Conservation (phyloP, 2,113 vertebrate genomes). For the Calidris pugnax region DNA sequence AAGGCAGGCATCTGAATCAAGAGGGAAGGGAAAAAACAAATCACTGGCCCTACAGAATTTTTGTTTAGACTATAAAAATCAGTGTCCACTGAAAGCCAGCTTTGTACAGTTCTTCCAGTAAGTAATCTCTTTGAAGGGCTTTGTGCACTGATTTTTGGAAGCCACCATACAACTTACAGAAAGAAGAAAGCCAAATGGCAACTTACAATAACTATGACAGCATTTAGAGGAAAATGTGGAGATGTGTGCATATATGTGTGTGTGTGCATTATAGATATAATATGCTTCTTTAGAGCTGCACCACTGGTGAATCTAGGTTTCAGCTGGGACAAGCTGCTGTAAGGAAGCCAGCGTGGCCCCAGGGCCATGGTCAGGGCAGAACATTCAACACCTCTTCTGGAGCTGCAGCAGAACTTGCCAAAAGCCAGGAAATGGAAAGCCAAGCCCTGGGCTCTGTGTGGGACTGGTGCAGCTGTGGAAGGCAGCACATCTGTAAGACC, state of each 20-base stretch:
- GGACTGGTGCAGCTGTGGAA: neutral
- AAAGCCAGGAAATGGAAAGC: neutral
- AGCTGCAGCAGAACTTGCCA: neutral
- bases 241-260: fast-evolving
- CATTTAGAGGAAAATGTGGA: neutral
- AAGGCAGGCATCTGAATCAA: neutral
- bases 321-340: neutral
- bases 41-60: too few relatives aligned
- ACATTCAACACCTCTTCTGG: neutral
- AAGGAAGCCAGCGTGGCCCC: neutral
- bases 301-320: neutral
- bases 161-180: neutral
- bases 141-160: neutral
- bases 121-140: neutral
- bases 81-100: neutral
- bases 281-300: neutral
- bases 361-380: neutral
- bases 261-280: neutral
- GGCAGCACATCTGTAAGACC: neutral
- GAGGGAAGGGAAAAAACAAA: neutral
- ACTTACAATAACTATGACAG: neutral
- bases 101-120: neutral
- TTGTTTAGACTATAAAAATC: neutral
- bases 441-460: neutral
- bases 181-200: neutral